Evolutionary conservation across 1,140 invertebrate species (phyloP).

Genomic region (Muscidifurax raptorellus): DNA sequence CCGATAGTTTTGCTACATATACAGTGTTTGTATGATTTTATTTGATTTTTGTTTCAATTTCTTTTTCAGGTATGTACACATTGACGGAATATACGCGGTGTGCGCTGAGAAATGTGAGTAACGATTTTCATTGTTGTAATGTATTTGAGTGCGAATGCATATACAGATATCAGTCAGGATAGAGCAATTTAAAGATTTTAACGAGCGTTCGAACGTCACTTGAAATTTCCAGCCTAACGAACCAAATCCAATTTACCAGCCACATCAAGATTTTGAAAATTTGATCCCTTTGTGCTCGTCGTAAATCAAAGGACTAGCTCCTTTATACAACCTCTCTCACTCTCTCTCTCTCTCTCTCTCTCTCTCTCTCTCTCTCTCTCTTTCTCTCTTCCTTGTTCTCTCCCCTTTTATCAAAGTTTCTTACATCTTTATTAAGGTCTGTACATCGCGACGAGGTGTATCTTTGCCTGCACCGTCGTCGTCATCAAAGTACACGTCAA

Average conservation of each 20-base stretch:
- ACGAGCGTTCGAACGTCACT: neutral
- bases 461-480: neutral
- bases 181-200: neutral
- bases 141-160: no score
- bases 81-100: neutral
- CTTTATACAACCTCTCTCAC: neutral
- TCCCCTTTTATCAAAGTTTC: conserved; percentile 40
- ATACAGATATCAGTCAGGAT: no score
- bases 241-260: neutral
- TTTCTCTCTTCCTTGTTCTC: neutral
- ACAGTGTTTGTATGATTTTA: neutral
- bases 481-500: neutral
- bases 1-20: neutral
- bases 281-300: neutral
- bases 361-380: no score
- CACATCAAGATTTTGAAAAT: neutral
- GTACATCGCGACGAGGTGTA: neutral
- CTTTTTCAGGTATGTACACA: conserved; percentile 45
- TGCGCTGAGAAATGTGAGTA: conserved; percentile 16
- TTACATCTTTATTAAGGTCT: conserved; percentile 31
- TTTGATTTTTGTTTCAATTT: neutral
- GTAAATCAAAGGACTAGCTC: neutral
- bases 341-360: no score
- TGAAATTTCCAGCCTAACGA: neutral
- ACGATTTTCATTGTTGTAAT: neutral